phyloP scores from a whole-genome alignment of 2,113 vertebrate genomes.

The Gorsachius goisagi region DNA sequence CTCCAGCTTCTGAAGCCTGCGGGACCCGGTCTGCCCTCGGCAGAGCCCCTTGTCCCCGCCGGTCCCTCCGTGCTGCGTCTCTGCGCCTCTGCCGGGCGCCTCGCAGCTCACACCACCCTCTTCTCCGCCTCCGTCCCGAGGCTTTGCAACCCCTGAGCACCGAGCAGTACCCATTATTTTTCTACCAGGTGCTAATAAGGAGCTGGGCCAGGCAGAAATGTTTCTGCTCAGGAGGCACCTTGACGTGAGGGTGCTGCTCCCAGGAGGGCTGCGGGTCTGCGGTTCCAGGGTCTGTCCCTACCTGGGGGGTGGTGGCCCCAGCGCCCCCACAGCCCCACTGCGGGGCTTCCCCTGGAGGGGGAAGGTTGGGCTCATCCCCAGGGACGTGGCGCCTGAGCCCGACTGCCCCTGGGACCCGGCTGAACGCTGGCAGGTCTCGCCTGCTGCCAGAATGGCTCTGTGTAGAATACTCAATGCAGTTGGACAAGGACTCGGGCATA shows the following conservation, averaged over 20 bases:
- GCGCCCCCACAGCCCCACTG: not conserved
- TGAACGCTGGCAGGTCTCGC: not conserved
- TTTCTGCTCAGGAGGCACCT: not conserved
- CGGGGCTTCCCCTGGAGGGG: not conserved
- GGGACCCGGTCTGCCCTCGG: not conserved
- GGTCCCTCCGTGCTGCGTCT: accelerated
- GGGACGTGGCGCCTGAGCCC: not conserved
- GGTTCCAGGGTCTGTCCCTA: not conserved
- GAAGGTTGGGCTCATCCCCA: not conserved
- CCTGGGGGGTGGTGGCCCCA: not conserved
- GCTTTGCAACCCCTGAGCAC: not conserved
- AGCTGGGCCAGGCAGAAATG: not conserved
- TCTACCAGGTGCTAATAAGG: accelerated
- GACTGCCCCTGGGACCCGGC: accelerated
- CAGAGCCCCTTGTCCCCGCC: not conserved
- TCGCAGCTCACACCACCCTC: accelerated
- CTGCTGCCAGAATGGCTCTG: not conserved
- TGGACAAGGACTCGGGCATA: not conserved
- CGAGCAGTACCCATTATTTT: accelerated
- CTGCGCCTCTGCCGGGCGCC: not conserved
- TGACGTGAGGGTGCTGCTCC: accelerated
- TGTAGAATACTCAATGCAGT: not conserved
- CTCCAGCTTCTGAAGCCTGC: not conserved
- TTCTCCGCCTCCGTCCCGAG: not conserved
- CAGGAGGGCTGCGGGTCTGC: not conserved